Conservation (phyloP, 2,113 vertebrate genomes). For the Procavia capensis region DNA sequence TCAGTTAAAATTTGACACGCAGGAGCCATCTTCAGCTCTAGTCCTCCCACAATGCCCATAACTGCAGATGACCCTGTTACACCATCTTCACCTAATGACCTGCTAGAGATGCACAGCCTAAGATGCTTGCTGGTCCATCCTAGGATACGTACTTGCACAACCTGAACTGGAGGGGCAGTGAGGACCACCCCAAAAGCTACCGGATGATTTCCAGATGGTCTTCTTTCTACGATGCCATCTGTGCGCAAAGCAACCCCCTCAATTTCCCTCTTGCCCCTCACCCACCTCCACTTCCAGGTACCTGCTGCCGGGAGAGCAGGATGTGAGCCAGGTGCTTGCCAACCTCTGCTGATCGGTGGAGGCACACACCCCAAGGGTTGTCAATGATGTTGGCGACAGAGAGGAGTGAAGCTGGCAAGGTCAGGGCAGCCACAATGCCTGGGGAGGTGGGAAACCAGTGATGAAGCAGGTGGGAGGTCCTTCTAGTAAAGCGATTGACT, state of each 20-base stretch:
- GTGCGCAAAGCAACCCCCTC: not conserved
- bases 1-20: not conserved
- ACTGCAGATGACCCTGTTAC: no score
- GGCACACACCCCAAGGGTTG: slow-evolving; percentile 98
- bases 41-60: no score
- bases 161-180: not conserved
- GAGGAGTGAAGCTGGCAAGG: slow-evolving; percentile 95
- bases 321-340: slow-evolving; percentile 97
- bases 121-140: not conserved
- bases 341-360: slow-evolving; percentile 95
- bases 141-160: no score
- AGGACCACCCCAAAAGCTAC: not conserved
- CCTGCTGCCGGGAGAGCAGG: slow-evolving; percentile 94
- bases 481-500: not conserved
- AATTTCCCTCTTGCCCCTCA: fast-evolving
- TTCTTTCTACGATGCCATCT: not conserved
- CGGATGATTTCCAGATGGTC: not conserved
- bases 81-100: not conserved
- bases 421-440: slow-evolving; percentile 96
- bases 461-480: not conserved
- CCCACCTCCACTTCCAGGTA: slow-evolving; percentile 65
- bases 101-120: not conserved
- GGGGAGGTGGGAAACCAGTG: not conserved
- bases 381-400: slow-evolving; percentile 95
- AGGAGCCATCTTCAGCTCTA: not conserved